Base-by-base conservation (phyloP, 2,797 vertebrate genomes). In the Manis pentadactyla region DNA sequence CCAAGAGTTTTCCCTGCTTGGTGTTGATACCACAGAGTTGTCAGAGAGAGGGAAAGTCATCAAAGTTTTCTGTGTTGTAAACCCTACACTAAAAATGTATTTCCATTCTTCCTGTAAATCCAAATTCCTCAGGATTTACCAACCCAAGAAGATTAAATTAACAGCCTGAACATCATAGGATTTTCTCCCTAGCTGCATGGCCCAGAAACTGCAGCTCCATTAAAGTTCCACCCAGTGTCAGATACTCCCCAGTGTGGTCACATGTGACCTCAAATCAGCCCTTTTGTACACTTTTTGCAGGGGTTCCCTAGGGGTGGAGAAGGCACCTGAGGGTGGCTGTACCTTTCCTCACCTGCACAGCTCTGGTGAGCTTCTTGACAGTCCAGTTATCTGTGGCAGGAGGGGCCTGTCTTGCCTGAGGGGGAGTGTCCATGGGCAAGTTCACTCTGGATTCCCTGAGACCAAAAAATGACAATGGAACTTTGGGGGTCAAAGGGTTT, bases 301-400 rank as follows among this genome's bases (percentile, higher is more conserved):
- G 68, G 49, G 55, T 68, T 87, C 27, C 42, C 68, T 74, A 21
- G 29, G 37, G 51, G 49, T 18, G 2, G 0, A 49, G 64, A 77
- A 46, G 27, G 18, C 21, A 4, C 31, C 21, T 0, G n/a, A 78
- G 19, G 29, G 5, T 23, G 27, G 4, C 31, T 27, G 21, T 42
- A 29, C 25, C 15, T 61, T n/a, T 78, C 49, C 61, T 57, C 4
- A 39, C n/a, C 19, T 42, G 31, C 29, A 21, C 0, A 4, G 79
- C 59, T 37, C n/a, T 8, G 0, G 17, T 4, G 27, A 19, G 8
- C 74, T 46, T 29, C 42, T 0, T 3, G 17, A 57, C 18, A 69
- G 29, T 34, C 42, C 12, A 25, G 63, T 19, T 27, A n/a, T 51
- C 27, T 10, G 4, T 15, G 42, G 14, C 12, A 55, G 6, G 11